Percentiles rank a stretch among this genome's conserved stretches.
Evolutionary conservation across 2,888 invertebrate genomes (phyloP).

Genomic region (Heliconius charithonia): DNA sequence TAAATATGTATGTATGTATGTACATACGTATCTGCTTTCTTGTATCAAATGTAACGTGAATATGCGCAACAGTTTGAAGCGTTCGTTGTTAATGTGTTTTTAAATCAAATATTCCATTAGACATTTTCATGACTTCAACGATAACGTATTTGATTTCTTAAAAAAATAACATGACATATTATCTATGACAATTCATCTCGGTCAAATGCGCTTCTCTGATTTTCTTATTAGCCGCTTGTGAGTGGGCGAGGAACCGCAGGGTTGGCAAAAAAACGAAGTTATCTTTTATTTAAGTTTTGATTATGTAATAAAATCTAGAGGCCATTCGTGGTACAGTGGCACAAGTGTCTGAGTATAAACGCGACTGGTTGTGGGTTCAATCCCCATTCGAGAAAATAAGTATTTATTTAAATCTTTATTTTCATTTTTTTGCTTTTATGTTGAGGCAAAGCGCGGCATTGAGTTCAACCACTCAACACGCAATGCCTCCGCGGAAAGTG

Average conservation of each 20-base stretch:
- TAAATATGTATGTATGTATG: slow-evolving; percentile 37
- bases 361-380: no score
- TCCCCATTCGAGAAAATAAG: no score
- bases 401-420: no score
- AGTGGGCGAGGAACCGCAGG: slow-evolving; percentile 68
- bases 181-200: slow-evolving; percentile 75
- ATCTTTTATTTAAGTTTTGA: neutral
- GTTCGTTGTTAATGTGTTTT: neutral
- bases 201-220: slow-evolving; percentile 67
- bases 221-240: slow-evolving; percentile 63
- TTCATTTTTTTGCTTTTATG: no score
- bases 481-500: no score
- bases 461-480: no score
- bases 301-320: neutral
- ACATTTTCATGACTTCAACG: slow-evolving; percentile 61
- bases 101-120: slow-evolving; percentile 57
- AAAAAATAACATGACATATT: slow-evolving; percentile 72
- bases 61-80: neutral
- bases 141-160: slow-evolving; percentile 66
- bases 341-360: no score
- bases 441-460: no score
- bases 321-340: no score
- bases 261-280: slow-evolving; percentile 34
- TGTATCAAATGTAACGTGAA: slow-evolving; percentile 22
- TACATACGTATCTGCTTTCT: slow-evolving; percentile 16